These are phyloP conservation scores for Syritta pipiens DNA, from an alignment of 2,888 invertebrate genomes.

Conservation along the genomic window DNA sequence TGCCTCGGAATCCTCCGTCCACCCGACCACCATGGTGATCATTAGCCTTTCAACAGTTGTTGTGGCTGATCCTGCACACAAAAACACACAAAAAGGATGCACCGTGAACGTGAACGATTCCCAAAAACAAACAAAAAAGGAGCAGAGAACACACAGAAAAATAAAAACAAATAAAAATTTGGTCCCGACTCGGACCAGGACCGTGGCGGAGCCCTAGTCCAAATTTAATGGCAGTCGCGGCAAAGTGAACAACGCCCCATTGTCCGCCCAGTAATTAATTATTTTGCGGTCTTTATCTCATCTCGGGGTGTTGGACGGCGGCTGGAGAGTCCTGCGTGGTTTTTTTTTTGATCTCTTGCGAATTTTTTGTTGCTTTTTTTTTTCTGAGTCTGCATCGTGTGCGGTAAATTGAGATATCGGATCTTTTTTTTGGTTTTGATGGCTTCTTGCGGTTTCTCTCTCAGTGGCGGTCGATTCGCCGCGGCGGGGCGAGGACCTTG, in stretches of 20 bases:
- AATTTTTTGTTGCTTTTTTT: slow-evolving; percentile 35
- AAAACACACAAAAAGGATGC: slow-evolving; percentile 31
- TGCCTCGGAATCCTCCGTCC: slow-evolving; percentile 40
- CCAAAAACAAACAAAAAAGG: slow-evolving; percentile 44
- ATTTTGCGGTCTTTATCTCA: slow-evolving; percentile 66
- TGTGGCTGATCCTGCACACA: slow-evolving; percentile 35
- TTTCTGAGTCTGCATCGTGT: slow-evolving; percentile 49
- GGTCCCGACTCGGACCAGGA: background rate
- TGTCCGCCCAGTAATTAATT: slow-evolving; percentile 69
- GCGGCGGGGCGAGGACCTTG: slow-evolving; percentile 6
- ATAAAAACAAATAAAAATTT: slow-evolving; percentile 19
- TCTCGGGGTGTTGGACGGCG: background rate
- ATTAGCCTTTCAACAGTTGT: slow-evolving; percentile 69
- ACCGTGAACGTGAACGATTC: slow-evolving; percentile 57
- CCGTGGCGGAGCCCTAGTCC: slow-evolving; percentile 40
- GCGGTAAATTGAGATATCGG: slow-evolving; percentile 69
- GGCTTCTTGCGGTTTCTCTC: slow-evolving; percentile 62
- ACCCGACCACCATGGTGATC: slow-evolving; percentile 48
- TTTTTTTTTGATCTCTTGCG: slow-evolving; percentile 59
- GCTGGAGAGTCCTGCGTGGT: slow-evolving; percentile 47
- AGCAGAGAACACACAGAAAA: slow-evolving; percentile 30
- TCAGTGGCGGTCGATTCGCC: slow-evolving; percentile 2
- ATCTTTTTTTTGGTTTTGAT: slow-evolving; percentile 32
- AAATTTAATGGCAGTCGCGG: slow-evolving; percentile 68
- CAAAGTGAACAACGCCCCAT: slow-evolving; percentile 62